phyloP scores from a whole-genome alignment of 1,140 invertebrate genomes.

The Pinna nobilis region DNA sequence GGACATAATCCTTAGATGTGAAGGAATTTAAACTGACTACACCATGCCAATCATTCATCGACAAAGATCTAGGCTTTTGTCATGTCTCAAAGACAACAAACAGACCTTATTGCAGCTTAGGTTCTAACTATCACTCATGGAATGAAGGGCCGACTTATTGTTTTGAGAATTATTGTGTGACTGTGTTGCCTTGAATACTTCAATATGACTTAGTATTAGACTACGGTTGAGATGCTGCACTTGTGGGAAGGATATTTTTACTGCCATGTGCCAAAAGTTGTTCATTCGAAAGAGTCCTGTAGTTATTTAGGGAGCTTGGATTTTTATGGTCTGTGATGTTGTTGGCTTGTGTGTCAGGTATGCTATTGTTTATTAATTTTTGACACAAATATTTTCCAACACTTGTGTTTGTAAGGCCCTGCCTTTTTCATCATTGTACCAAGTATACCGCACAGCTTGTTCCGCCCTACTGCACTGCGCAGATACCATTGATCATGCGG shows the following conservation, averaged over 20 bases:
- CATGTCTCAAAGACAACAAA: no score
- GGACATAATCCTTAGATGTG: no score
- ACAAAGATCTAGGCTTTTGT: no score
- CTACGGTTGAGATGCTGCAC: no score
- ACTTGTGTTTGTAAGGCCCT: conserved; percentile 14
- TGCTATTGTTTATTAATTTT: conserved; percentile 19
- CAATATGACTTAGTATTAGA: no score
- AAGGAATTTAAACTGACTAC: no score
- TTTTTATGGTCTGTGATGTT: conserved; percentile 26
- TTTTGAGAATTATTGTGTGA: no score
- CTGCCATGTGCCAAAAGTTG: not conserved
- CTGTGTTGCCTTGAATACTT: no score
- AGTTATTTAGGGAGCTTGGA: conserved; percentile 12
- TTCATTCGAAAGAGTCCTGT: conserved; percentile 11
- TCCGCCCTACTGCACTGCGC: conserved; percentile 1
- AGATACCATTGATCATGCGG: conserved; percentile 19
- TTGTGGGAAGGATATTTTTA: not conserved
- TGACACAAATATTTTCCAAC: conserved; percentile 5
- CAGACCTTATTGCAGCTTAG: no score
- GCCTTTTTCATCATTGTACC: not conserved
- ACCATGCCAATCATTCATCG: no score
- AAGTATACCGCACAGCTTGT: conserved; percentile 12
- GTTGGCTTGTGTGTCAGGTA: conserved; percentile 5
- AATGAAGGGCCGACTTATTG: no score
- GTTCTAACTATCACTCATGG: no score